Conservation (phyloP, 2,113 vertebrate genomes). For the Kryptolebias marmoratus region DNA sequence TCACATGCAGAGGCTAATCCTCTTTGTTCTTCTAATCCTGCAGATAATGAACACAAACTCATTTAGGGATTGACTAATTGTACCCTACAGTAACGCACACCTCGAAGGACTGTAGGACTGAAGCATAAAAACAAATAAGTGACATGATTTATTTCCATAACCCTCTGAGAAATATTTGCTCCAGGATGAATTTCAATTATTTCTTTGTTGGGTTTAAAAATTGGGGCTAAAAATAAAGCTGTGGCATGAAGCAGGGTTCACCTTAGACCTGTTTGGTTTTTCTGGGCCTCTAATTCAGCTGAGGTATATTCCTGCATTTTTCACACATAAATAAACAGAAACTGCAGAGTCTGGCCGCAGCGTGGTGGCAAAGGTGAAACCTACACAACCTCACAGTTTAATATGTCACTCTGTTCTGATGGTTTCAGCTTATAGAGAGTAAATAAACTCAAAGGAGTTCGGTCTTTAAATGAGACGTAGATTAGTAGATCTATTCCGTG, state of each 20-base stretch:
- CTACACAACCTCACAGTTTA: slow-evolving; percentile 43
- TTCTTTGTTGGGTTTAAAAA: slow-evolving; percentile 61
- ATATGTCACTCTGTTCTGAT: slow-evolving; percentile 1
- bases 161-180: slow-evolving; percentile 42
- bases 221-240: slow-evolving; percentile 57
- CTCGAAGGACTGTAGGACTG: not conserved
- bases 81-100: slow-evolving; percentile 1
- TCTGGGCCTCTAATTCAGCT: slow-evolving; percentile 40
- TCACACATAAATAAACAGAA: slow-evolving; percentile 73
- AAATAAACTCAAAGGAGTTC: not conserved
- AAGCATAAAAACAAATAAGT: slow-evolving; percentile 25
- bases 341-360: slow-evolving; percentile 33
- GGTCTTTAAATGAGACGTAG: not conserved
- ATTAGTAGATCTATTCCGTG: not conserved
- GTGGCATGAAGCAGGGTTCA: slow-evolving; percentile 51
- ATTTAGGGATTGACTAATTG: not conserved
- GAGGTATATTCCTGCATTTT: slow-evolving; percentile 55
- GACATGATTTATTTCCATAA: slow-evolving; percentile 39
- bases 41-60: not conserved
- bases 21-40: slow-evolving; percentile 4
- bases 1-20: slow-evolving; percentile 16
- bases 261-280: slow-evolving; percentile 37
- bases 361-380: slow-evolving; percentile 57
- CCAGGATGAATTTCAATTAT: slow-evolving; percentile 58
- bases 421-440: not conserved